Base-by-base conservation (phyloP, 2,797 vertebrate species). In the Myoxocephalus aenaeus region DNA sequence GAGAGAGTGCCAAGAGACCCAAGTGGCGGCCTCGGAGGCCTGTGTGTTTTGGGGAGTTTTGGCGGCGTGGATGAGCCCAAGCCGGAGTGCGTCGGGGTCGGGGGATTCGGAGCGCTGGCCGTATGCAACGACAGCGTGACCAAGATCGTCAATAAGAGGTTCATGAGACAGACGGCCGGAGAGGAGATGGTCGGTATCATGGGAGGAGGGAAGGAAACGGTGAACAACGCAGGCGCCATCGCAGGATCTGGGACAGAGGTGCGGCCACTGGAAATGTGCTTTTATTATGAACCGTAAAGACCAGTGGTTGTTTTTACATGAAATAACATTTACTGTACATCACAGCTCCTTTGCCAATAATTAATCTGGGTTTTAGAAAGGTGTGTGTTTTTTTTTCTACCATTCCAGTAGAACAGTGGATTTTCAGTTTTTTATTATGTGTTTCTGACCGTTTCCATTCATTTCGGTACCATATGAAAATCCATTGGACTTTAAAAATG, bases 111-210 rank as follows among this genome's bases (percentile, higher is more conserved):
- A 34, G 15, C 63, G 0, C 71, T 90, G 77, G 74, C 80, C 0
- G 86, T 89, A 70, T 89, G 92, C 85, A 96, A 95, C 0, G 97
- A 99, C 83, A 96, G 87, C 1, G 85, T 97, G 85, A 96, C 97
- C 70, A 96, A 96, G 57, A 93, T 97, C 65, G 93, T 98, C 70
- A 98, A 96, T 89, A 99, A 98, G 93, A 97, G 98, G 76, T 93
- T 96, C 27, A 95, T 96, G 93, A 98, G 96, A 83, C 93, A 96
- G 66, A 93, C 95, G 7, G 83, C 90, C 46, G 94, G 90, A 0
- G 97, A 98, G 51, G 97, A 99, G 78, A 92, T 91, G 90, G 81
- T 91, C 73, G 76, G 51, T 75, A 87, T 93, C 78, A 79, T 91
- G 83, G 90, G 90, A 82, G 87, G 90, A 84, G 88, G 87, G 0